These are phyloP conservation scores for Clarias fuscus DNA, from an alignment of 2,797 vertebrate genomes.

Conservation along the genomic window DNA sequence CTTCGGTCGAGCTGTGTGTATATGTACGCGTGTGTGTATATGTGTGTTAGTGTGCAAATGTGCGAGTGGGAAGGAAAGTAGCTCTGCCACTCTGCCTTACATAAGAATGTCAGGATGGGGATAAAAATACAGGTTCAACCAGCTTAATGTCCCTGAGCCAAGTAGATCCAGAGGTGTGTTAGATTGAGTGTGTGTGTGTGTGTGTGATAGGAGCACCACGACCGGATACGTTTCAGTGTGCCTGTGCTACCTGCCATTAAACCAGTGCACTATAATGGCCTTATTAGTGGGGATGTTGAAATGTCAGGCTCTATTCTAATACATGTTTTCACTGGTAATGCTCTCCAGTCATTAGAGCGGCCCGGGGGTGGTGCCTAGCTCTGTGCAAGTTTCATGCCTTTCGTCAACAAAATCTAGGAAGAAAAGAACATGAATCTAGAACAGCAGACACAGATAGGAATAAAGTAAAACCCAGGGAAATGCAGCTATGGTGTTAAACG, in stretches of 20 bases:
- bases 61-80: constrained; percentile 47
- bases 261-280: constrained; percentile 53
- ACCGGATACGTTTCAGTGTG: constrained; percentile 41
- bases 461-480: background rate
- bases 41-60: constrained; percentile 27
- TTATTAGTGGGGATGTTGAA: constrained; percentile 57
- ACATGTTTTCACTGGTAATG: constrained; percentile 57
- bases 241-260: constrained; percentile 57
- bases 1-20: constrained; percentile 29
- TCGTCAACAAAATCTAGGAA: constrained; percentile 40
- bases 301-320: constrained; percentile 59
- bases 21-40: constrained; percentile 24
- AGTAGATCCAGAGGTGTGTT: constrained; percentile 45
- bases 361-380: constrained; percentile 35
- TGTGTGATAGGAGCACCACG: constrained; percentile 65
- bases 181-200: constrained; percentile 55
- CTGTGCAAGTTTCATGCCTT: constrained; percentile 40
- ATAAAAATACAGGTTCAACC: constrained; percentile 61
- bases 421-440: constrained; percentile 30
- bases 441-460: constrained; percentile 26
- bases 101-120: constrained; percentile 58
- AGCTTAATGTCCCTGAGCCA: constrained; percentile 57
- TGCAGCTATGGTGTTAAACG: background rate
- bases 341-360: constrained; percentile 55
- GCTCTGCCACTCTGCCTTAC: constrained; percentile 59